Percentiles rank a stretch among this genome's conserved stretches.
Evolutionary conservation across 2,113 vertebrate species (phyloP).

Genomic region (Stegostoma tigrinum): DNA sequence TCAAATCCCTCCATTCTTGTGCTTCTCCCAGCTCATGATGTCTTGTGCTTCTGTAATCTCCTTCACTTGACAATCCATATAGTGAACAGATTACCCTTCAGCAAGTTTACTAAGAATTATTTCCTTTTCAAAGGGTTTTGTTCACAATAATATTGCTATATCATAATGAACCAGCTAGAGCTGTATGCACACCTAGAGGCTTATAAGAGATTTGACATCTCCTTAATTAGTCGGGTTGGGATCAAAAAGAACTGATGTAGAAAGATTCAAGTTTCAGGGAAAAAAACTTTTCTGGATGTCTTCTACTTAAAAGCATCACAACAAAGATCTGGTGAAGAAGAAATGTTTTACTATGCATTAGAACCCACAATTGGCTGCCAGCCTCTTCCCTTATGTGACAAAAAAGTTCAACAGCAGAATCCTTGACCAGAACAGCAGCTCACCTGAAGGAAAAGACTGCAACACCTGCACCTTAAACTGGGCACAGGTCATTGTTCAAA

Average conservation of each 20-base stretch:
- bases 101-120: background rate
- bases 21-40: no score
- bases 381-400: background rate
- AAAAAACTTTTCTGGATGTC: background rate
- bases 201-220: background rate
- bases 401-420: background rate
- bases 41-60: no score
- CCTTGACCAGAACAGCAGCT: background rate
- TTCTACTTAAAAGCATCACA: background rate
- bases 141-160: background rate
- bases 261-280: no score
- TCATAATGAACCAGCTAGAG: background rate
- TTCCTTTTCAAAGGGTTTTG: background rate
- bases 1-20: no score
- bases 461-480: background rate
- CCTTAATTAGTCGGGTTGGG: background rate
- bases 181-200: background rate
- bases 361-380: background rate
- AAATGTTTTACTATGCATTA: background rate
- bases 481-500: no score
- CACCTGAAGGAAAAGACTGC: background rate
- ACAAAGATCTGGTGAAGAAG: background rate
- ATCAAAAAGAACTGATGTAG: background rate
- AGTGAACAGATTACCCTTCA: background rate
- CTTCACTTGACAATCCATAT: no score